phyloP scores from a whole-genome alignment of 2,888 invertebrate genomes.

The Drosophila hamatofila region DNA sequence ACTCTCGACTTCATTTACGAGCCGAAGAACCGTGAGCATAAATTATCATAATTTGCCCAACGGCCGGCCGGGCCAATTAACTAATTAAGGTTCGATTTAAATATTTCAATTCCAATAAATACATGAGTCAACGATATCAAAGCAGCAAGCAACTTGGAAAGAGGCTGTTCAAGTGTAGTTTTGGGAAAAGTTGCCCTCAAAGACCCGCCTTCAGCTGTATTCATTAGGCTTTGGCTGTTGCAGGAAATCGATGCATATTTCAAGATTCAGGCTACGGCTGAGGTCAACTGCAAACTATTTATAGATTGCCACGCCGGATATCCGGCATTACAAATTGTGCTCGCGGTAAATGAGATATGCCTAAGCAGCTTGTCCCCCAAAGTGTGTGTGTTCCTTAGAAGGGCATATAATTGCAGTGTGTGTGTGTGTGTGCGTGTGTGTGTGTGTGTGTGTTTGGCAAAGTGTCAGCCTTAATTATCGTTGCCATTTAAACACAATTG shows the following conservation, averaged over 20 bases:
- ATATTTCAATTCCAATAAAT: constrained; percentile 1
- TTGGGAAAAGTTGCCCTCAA: too few species aligned
- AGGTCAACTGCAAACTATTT: constrained; percentile 35
- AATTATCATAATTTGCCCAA: not conserved
- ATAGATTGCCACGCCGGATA: constrained; percentile 58
- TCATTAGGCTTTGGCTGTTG: constrained; percentile 27
- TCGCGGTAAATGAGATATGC: constrained; percentile 45
- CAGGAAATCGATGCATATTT: constrained; percentile 53
- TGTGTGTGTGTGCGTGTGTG: not conserved
- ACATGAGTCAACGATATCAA: not conserved
- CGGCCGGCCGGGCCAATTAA: constrained; percentile 33
- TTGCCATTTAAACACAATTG: constrained; percentile 27
- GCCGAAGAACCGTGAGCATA: not conserved
- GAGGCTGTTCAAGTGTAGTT: too few species aligned
- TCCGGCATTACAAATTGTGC: constrained; percentile 59
- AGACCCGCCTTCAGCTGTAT: constrained; percentile 1
- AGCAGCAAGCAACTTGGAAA: not conserved
- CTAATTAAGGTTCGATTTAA: constrained; percentile 42
- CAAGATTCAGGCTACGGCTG: constrained; percentile 1
- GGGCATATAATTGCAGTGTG: too few species aligned
- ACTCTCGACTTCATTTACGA: not conserved
- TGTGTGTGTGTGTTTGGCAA: constrained; percentile 4
- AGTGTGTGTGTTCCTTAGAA: constrained; percentile 4
- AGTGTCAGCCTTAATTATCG: constrained; percentile 37
- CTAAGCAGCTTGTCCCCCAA: not conserved